phyloP scores from a whole-genome alignment of 1,140 invertebrate species.

The Neodiprion virginianus region DNA sequence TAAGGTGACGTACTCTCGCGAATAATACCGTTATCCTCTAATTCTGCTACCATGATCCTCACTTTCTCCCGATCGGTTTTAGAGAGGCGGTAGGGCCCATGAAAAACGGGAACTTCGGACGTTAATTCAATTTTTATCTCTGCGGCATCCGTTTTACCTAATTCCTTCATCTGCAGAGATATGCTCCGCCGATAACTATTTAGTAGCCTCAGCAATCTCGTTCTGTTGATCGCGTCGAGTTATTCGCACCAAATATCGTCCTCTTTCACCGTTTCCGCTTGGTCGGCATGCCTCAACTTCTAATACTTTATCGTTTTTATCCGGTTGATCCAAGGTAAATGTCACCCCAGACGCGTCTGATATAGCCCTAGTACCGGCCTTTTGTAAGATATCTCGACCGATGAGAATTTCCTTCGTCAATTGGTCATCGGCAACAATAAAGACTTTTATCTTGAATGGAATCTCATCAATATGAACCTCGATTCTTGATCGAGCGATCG shows the following conservation, averaged over 20 bases:
- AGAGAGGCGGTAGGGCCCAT: slow-evolving; percentile 28
- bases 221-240: neutral
- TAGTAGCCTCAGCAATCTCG: neutral
- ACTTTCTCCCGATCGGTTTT: slow-evolving; percentile 37
- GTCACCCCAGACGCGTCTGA: too few relatives aligned
- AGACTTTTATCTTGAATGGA: too few relatives aligned
- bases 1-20: slow-evolving; percentile 36
- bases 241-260: neutral
- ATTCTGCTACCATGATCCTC: slow-evolving; percentile 41
- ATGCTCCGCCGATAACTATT: neutral
- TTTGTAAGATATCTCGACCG: too few relatives aligned
- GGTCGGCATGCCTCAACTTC: neutral
- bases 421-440: too few relatives aligned
- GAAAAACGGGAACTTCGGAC: slow-evolving; percentile 11
- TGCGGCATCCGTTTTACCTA: slow-evolving; percentile 13
- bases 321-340: too few relatives aligned
- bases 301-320: neutral
- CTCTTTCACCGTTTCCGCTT: neutral
- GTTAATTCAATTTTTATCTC: slow-evolving; percentile 22
- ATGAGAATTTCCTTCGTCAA: too few relatives aligned
- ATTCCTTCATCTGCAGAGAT: slow-evolving; percentile 12
- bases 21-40: slow-evolving; percentile 34
- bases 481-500: neutral
- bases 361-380: too few relatives aligned
- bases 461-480: neutral